Base-by-base conservation (phyloP, 92 coral and sea anemone genomes). In the Nematostella vectensis region DNA sequence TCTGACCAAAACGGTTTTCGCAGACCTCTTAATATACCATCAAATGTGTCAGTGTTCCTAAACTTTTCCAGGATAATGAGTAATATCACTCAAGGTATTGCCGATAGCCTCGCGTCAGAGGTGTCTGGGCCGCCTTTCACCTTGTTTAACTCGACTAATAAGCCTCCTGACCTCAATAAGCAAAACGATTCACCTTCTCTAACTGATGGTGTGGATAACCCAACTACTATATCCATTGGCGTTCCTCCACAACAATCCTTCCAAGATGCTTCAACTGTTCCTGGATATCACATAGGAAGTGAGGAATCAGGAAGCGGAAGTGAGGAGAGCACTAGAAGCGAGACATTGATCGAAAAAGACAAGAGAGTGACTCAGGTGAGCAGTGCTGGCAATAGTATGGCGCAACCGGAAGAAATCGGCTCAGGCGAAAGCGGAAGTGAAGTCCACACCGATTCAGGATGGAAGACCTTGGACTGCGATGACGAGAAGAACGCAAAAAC, bases 221-320 rank as follows among this genome's bases (percentile, higher is more conserved):
- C 51, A 45, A 11, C 23, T 45, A 19, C 9, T 8, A 17, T 10
- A 45, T 10, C 51, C 51, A 17, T 10, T 45, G 18, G 17, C 18
- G 23, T 45, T 9, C n/a, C n/a, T n/a, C n/a, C n/a, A n/a, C n/a
- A n/a, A n/a, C n/a, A n/a, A n/a, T n/a, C n/a, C n/a, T n/a, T n/a
- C n/a, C n/a, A n/a, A n/a, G n/a, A n/a, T n/a, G n/a, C n/a, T n/a
- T n/a, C n/a, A n/a, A n/a, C n/a, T n/a, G n/a, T n/a, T n/a, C n/a
- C n/a, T n/a, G n/a, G n/a, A n/a, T n/a, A n/a, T n/a, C n/a, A n/a
- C n/a, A n/a, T n/a, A n/a, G n/a, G n/a, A n/a, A n/a, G n/a, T n/a
- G n/a, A n/a, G n/a, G n/a, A 22, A 45, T 11, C 21, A 4, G 51
- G 51, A 45, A 45, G 51, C 51, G 51, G 51, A 45, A 45, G 51